These are phyloP conservation scores for Dromococcyx pavoninus DNA, from an alignment of 2,797 vertebrate genomes.

Conservation along the genomic window DNA sequence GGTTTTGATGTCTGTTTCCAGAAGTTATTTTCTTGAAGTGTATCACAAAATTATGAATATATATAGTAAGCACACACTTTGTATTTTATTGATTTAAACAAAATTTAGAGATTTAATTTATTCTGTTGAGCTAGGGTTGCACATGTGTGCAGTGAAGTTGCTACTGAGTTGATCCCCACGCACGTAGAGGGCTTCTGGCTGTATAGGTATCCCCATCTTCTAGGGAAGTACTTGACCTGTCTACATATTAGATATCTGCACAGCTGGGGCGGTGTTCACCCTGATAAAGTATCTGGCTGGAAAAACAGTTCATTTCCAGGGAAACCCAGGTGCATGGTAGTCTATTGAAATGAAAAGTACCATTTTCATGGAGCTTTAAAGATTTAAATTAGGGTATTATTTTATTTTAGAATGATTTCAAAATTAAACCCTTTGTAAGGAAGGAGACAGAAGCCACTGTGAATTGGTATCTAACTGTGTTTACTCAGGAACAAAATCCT, in stretches of 20 bases:
- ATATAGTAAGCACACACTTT: too few relatives aligned
- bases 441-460: not conserved
- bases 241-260: not conserved
- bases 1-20: not conserved
- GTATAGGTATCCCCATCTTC: not conserved
- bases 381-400: not conserved
- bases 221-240: not conserved
- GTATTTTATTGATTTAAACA: not conserved
- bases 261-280: not conserved
- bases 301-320: not conserved
- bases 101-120: not conserved
- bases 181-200: not conserved
- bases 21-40: not conserved
- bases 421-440: not conserved
- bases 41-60: not conserved
- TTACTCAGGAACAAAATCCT: not conserved
- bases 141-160: not conserved
- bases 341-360: not conserved
- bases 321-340: not conserved
- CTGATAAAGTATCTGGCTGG: not conserved
- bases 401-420: not conserved
- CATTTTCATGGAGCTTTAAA: not conserved
- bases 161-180: not conserved
- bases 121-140: not conserved
- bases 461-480: not conserved